A percentile compares a stretch with the other conserved stretches of the same genome.
phyloP scores from a whole-genome alignment of 2,797 vertebrate genomes.

The Syndactyla subalaris region DNA sequence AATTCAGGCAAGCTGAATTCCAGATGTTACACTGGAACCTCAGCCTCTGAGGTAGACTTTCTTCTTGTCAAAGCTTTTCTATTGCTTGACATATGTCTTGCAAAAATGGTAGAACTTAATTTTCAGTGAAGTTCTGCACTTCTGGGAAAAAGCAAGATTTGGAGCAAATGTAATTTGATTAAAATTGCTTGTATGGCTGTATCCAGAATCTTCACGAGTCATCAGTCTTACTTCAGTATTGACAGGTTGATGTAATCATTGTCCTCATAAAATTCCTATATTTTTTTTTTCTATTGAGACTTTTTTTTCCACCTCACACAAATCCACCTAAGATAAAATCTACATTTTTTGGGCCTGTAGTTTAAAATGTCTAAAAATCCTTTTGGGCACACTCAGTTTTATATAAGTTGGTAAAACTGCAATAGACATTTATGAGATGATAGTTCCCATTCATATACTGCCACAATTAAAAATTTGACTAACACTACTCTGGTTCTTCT shows the following conservation, averaged over 20 bases:
- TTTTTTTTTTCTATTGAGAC: not conserved
- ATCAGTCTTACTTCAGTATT: not conserved
- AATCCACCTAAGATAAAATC: not conserved
- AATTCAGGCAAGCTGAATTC: not conserved
- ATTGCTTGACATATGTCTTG: not conserved
- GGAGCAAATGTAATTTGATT: not conserved
- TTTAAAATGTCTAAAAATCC: not conserved
- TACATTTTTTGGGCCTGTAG: fast-evolving
- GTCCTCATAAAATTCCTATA: not conserved
- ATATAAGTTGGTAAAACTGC: not conserved
- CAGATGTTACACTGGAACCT: not conserved
- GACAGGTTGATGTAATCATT: fast-evolving
- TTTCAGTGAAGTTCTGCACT: not conserved
- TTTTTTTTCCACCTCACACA: not conserved
- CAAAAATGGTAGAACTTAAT: not conserved
- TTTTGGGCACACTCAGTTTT: not conserved
- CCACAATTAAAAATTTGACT: not conserved
- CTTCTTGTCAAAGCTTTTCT: fast-evolving
- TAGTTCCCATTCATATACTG: not conserved
- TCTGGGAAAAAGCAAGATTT: not conserved
- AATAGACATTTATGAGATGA: not conserved
- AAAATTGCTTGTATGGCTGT: fast-evolving
- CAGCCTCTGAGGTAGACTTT: not conserved
- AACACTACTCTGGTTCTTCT: not conserved
- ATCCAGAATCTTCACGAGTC: not conserved